Conservation (phyloP, 2,113 vertebrate species). For the Perca fluviatilis region DNA sequence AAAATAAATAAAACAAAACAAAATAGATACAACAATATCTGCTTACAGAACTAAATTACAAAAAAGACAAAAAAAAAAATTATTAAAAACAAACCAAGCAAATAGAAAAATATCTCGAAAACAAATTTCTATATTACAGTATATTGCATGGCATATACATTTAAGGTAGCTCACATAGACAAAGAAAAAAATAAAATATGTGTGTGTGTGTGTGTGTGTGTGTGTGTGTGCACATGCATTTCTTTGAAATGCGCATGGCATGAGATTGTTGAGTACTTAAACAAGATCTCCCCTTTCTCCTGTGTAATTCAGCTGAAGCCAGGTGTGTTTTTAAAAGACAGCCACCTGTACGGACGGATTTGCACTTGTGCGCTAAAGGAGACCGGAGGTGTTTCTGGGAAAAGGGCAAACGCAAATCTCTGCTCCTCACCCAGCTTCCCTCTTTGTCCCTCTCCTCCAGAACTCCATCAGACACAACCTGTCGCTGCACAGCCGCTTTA, state of each 20-base stretch:
- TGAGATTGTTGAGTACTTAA: slow-evolving; percentile 61
- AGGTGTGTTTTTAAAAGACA: slow-evolving; percentile 53
- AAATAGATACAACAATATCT: too few species aligned
- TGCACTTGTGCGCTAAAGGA: slow-evolving; percentile 67
- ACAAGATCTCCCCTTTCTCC: slow-evolving; percentile 45
- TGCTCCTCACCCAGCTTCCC: slow-evolving; percentile 29
- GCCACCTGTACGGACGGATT: slow-evolving; percentile 78
- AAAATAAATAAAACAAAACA: too few species aligned
- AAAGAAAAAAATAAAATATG: too few species aligned
- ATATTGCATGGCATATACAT: too few species aligned
- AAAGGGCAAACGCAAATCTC: slow-evolving; percentile 70
- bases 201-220: slow-evolving; percentile 21
- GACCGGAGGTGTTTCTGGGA: slow-evolving; percentile 57
- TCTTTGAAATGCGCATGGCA: slow-evolving; percentile 42
- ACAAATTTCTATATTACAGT: too few species aligned
- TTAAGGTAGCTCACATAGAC: too few species aligned
- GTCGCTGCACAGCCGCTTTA: slow-evolving; percentile 97
- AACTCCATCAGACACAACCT: slow-evolving; percentile 99
- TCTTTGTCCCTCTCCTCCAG: slow-evolving; percentile 81
- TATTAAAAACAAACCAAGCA: too few species aligned
- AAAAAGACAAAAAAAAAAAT: too few species aligned
- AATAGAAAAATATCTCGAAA: too few species aligned
- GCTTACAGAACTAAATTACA: too few species aligned
- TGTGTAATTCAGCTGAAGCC: slow-evolving; percentile 38
- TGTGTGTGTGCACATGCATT: slow-evolving; percentile 31